phyloP scores from a whole-genome alignment of 1,140 invertebrate genomes.

The Aphis gossypii region DNA sequence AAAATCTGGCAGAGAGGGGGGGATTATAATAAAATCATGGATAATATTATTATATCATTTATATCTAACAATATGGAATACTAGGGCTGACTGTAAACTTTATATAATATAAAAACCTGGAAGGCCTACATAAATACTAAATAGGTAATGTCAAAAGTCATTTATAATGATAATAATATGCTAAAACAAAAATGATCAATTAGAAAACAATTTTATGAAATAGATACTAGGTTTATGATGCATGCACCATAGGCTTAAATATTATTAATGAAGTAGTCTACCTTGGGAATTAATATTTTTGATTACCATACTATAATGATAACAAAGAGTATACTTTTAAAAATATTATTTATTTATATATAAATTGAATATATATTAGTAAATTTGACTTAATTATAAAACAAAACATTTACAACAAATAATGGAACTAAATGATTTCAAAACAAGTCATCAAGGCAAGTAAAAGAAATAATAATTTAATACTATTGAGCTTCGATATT shows the following conservation, averaged over 20 bases:
- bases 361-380: conserved; percentile 48
- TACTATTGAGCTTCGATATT: conserved; percentile 51
- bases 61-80: conserved; percentile 22
- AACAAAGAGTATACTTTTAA: conserved; percentile 48
- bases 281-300: conserved; percentile 25
- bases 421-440: conserved; percentile 50
- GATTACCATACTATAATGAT: conserved; percentile 9
- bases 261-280: conserved; percentile 23
- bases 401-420: conserved; percentile 55
- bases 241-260: conserved; percentile 3
- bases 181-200: background rate
- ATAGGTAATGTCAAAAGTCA: background rate
- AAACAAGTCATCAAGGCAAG: conserved; percentile 47
- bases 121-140: conserved; percentile 35
- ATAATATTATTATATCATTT: background rate
- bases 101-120: background rate
- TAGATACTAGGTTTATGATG: background rate
- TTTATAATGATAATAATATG: background rate
- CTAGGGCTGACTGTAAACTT: conserved; percentile 26
- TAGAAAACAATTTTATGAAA: conserved; percentile 16
- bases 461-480: conserved; percentile 43
- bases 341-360: conserved; percentile 47
- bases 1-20: background rate
- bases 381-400: conserved; percentile 52
- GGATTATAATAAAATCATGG: background rate